A percentile compares a stretch with the other conserved stretches of the same genome.
phyloP scores from a whole-genome alignment of 2,888 invertebrate genomes.

The Timema podura region DNA sequence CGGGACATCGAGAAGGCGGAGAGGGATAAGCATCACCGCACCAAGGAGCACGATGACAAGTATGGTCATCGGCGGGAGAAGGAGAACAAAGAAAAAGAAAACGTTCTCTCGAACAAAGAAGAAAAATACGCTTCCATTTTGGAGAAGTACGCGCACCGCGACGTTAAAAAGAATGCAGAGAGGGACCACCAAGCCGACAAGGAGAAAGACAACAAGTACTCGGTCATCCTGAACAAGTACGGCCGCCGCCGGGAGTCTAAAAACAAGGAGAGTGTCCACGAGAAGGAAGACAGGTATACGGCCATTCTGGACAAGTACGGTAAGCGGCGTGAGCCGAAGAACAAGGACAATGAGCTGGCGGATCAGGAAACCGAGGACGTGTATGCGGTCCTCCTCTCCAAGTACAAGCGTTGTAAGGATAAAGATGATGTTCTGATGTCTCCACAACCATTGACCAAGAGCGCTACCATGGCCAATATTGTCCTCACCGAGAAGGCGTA shows the following conservation, averaged over 20 bases:
- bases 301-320: conserved; percentile 65
- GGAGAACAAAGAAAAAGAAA: no score
- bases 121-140: no score
- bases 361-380: background rate
- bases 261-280: background rate
- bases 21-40: background rate
- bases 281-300: conserved; percentile 66
- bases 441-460: conserved; percentile 55
- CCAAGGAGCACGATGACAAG: background rate
- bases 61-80: background rate
- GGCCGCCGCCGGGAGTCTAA: conserved; percentile 46
- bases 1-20: conserved; percentile 6
- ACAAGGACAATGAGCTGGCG: background rate
- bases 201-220: conserved; percentile 63
- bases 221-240: conserved; percentile 67
- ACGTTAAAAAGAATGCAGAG: no score
- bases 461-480: conserved; percentile 62
- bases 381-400: background rate
- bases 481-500: conserved; percentile 66
- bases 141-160: no score
- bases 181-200: no score
- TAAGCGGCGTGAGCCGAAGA: conserved; percentile 45
- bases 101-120: background rate
- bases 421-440: conserved; percentile 39
- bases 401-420: background rate